Conservation (phyloP, 1,140 invertebrate genomes). For the Penaeus chinensis region DNA sequence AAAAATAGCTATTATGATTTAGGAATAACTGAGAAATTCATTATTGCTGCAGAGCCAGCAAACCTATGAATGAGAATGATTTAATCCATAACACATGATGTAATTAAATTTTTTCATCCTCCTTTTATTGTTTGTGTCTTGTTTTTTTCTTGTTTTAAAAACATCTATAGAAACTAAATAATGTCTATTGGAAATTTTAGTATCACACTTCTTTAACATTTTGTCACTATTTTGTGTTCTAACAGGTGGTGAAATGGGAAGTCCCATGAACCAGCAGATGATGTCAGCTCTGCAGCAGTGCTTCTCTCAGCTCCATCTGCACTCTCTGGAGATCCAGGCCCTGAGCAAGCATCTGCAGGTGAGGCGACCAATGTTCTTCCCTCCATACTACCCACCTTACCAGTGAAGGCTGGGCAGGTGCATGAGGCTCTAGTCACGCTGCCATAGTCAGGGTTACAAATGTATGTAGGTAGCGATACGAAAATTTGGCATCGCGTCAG, state of each 20-base stretch:
- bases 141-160: too few species aligned
- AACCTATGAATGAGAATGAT: too few species aligned
- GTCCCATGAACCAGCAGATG: constrained; percentile 42
- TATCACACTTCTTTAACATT: background rate
- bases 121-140: too few species aligned
- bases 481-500: too few species aligned
- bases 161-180: too few species aligned
- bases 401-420: background rate
- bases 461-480: too few species aligned
- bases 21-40: too few species aligned
- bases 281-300: constrained; percentile 59
- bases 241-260: background rate
- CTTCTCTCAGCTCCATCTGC: constrained; percentile 62
- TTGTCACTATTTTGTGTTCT: background rate
- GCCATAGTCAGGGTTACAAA: too few species aligned
- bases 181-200: background rate
- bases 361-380: constrained; percentile 47
- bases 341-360: constrained; percentile 64
- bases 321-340: constrained; percentile 62
- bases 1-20: too few species aligned
- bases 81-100: too few species aligned
- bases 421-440: background rate
- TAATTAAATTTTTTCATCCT: too few species aligned
- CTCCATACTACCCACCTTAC: constrained; percentile 16
- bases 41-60: too few species aligned